Conservation (phyloP, 2,113 vertebrate genomes). For the Emydura subglobosa region DNA sequence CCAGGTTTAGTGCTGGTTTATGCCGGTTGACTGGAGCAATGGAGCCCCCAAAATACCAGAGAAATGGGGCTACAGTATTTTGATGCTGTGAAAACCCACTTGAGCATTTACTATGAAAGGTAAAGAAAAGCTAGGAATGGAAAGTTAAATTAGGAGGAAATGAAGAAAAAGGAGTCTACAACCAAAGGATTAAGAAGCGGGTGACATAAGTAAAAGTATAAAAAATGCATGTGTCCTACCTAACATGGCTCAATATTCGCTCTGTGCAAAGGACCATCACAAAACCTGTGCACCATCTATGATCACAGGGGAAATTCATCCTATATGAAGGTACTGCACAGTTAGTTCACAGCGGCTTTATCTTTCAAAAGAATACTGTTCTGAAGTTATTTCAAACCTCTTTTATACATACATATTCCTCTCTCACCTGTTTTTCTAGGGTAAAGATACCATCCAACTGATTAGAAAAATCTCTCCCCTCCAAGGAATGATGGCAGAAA, state of each 20-base stretch:
- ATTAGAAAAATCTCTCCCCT: neutral
- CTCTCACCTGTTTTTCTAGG: neutral
- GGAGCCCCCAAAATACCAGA: accelerated
- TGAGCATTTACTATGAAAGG: neutral
- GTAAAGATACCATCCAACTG: neutral
- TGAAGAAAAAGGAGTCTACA: neutral
- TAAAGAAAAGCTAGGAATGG: neutral
- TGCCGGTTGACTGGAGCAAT: neutral
- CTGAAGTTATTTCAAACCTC: neutral
- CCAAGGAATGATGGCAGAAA: neutral
- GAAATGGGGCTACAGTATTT: neutral
- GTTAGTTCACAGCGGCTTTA: neutral
- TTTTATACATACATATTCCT: neutral
- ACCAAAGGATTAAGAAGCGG: neutral
- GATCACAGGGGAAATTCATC: neutral
- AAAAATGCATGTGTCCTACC: neutral
- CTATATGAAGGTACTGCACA: neutral
- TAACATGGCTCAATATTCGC: neutral
- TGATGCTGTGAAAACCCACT: neutral
- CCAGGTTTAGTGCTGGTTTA: neutral
- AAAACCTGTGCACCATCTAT: neutral
- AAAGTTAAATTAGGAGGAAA: neutral
- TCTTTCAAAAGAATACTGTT: neutral
- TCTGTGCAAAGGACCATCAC: neutral
- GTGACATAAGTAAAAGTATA: neutral